Conservation (phyloP, 2,888 invertebrate species). For the Sminthurides aquaticus region DNA sequence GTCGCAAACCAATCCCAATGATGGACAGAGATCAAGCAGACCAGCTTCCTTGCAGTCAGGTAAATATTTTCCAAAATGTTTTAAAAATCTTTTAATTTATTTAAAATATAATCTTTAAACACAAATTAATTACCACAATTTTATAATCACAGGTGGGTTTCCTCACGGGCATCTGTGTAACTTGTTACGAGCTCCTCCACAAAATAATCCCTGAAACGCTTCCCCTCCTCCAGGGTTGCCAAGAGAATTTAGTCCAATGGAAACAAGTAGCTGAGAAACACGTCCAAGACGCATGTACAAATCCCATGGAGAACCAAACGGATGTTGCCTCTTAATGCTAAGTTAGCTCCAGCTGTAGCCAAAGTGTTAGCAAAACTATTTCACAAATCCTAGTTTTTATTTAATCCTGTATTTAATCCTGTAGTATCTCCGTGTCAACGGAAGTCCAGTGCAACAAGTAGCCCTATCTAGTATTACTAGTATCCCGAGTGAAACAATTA, state of each 20-base stretch:
- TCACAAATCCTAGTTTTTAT: no score
- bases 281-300: no score
- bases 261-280: constrained; percentile 48
- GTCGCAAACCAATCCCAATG: constrained; percentile 68
- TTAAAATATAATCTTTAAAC: background rate
- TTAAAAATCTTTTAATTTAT: background rate
- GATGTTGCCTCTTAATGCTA: no score
- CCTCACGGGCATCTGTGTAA: constrained; percentile 68
- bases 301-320: no score
- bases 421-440: no score
- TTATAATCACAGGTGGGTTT: constrained; percentile 60
- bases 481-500: no score
- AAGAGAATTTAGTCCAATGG: constrained; percentile 58
- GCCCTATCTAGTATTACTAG: no score
- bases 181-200: constrained; percentile 65
- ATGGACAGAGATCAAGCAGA: constrained; percentile 68
- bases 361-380: no score
- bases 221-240: constrained; percentile 62
- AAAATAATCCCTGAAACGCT: constrained; percentile 63
- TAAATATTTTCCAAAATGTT: constrained; percentile 43
- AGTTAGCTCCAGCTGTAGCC: no score
- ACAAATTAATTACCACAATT: background rate
- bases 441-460: no score
- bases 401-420: no score
- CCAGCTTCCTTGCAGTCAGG: constrained; percentile 68